Evolutionary conservation across 2,797 vertebrate genomes (phyloP), one percentile per base, ranked within the genome.

Genomic region (Knipowitschia caucasica): DNA sequence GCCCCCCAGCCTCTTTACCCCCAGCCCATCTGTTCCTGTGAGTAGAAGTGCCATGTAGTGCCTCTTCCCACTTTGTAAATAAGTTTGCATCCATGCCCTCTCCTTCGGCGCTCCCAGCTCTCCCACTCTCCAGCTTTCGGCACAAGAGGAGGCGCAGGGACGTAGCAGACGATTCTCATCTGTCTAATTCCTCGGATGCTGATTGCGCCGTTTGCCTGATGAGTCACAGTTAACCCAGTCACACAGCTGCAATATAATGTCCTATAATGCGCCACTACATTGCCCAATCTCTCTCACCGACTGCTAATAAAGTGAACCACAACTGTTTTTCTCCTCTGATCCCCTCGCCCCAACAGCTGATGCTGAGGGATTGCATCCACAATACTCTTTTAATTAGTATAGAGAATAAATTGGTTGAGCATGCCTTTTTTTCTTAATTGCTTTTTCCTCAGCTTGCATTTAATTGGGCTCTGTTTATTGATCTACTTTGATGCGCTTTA

Each of bases 391-490:
- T 91, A 91, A 92, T 91, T 91, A 92, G 88, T 89, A 87, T 82
- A 86, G 78, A 91, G 86, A 87, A 85, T 90, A 89, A 90, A 91
- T 89, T 89, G 85, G 84, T 87, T 89, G 86, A 84, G 88, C 84
- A 87, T 85, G 85, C 86, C 85, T 91, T 91, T 90, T n/a, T 90
- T 84, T 80, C 86, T 81, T 91, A 91, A 91, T 91, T 91, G 90
- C 88, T 90, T 91, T 90, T 90, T 88, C 81, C 84, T 85, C 83
- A 59, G 84, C 74, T 86, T 76, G 80, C 73, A 90, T 89, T 86
- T 91, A 91, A 91, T 91, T 90, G 89, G 85, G 76, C 87, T 82
- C 86, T 90, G 86, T 89, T 88, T 92, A 91, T 91, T 88, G 91
- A 92, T 91, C 88, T 81, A 72, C 67, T 90, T 90, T 89, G 86